Percentiles rank a stretch among this genome's conserved stretches.
Conservation (phyloP, 2,888 invertebrate species). For the Tipula vernalis region DNA sequence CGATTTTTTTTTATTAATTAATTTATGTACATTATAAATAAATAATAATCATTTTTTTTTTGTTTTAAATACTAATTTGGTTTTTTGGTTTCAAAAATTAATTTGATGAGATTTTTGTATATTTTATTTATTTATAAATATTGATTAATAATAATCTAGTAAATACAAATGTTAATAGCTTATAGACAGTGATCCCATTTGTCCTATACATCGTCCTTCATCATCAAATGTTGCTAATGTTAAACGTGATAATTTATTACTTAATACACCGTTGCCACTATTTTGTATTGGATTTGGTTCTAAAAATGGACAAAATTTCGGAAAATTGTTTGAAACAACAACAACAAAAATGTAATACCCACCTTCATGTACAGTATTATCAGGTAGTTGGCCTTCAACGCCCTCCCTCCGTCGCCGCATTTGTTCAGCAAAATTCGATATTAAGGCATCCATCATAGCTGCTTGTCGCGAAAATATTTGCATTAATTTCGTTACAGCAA, state of each 20-base stretch:
- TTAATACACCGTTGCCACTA: conserved; percentile 43
- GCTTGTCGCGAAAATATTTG: conserved; percentile 54
- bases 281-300: conserved; percentile 36
- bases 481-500: conserved; percentile 34
- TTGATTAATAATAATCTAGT: conserved; percentile 8
- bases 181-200: conserved; percentile 75
- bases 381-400: conserved; percentile 27
- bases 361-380: conserved; percentile 35
- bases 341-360: conserved; percentile 17
- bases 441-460: conserved; percentile 76
- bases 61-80: not conserved
- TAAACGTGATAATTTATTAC: conserved; percentile 74
- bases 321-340: too few species aligned
- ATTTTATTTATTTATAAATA: not conserved
- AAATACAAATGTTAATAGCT: conserved; percentile 36
- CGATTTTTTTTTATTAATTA: conserved; percentile 7
- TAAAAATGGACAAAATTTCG: conserved; percentile 16
- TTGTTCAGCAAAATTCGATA: conserved; percentile 70
- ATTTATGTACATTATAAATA: not conserved
- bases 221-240: conserved; percentile 85
- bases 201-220: conserved; percentile 73
- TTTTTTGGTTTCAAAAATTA: not conserved
- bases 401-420: conserved; percentile 47
- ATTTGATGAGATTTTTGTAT: not conserved
- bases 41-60: not conserved